Percentiles rank a stretch among this genome's conserved stretches.
Evolutionary conservation across 2,888 invertebrate species (phyloP).

Genomic region (Rhagonycha lutea): DNA sequence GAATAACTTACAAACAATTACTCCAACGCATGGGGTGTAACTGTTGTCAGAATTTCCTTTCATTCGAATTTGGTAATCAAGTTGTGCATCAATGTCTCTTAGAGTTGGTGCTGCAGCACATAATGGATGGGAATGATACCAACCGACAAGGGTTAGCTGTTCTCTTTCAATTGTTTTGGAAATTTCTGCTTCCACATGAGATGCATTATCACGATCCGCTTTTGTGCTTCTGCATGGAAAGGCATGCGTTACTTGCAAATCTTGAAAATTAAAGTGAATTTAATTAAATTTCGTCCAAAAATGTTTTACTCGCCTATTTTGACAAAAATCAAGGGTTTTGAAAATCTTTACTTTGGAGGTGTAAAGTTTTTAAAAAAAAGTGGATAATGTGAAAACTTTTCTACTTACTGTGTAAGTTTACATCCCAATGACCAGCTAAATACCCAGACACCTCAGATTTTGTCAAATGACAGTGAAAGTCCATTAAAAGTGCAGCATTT

Average conservation of each 20-base stretch:
- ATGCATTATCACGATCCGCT: constrained; percentile 76
- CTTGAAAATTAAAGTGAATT: constrained; percentile 58
- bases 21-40: constrained; percentile 91
- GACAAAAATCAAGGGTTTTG: too few species aligned
- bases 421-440: constrained; percentile 93
- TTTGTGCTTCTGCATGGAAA: constrained; percentile 87
- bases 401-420: constrained; percentile 85
- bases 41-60: constrained; percentile 87
- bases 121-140: constrained; percentile 95
- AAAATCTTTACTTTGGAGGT: too few species aligned
- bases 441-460: constrained; percentile 95
- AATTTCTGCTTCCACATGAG: constrained; percentile 80
- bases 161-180: constrained; percentile 81
- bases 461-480: constrained; percentile 93
- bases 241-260: constrained; percentile 83
- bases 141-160: constrained; percentile 83
- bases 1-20: constrained; percentile 82
- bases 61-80: constrained; percentile 94
- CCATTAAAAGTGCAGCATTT: constrained; percentile 84
- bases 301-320: too few species aligned
- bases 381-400: too few species aligned
- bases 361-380: too few species aligned
- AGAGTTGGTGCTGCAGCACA: constrained; percentile 85
- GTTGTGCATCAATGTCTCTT: constrained; percentile 88
- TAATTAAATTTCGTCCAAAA: too few species aligned